phyloP scores from a whole-genome alignment of 35 echinoderm and acorn worm species.

The Patiria miniata region DNA sequence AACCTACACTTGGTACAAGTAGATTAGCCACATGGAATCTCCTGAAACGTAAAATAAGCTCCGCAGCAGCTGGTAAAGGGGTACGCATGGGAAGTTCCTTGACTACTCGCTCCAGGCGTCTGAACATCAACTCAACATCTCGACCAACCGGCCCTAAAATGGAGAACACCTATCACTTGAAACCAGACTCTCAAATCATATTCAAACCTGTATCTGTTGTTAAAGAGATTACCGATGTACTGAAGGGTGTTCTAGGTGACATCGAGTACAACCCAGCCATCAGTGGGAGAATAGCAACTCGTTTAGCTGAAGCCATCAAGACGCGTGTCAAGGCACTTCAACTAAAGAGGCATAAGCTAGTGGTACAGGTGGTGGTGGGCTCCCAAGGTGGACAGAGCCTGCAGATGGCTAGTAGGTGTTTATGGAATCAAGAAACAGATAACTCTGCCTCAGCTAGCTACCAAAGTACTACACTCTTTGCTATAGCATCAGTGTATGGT shows the following conservation, averaged over 20 bases:
- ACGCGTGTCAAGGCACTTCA: constrained; percentile 49
- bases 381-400: constrained; percentile 55
- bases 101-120: background rate
- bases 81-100: background rate
- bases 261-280: constrained; percentile 43
- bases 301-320: constrained; percentile 66
- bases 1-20: background rate
- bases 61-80: background rate
- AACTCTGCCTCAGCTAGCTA: constrained; percentile 53
- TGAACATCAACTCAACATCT: background rate
- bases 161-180: constrained; percentile 70
- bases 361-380: constrained; percentile 65
- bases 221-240: constrained; percentile 34
- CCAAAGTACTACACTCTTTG: constrained; percentile 61
- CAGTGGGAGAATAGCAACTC: constrained; percentile 35
- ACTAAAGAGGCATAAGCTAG: constrained; percentile 57
- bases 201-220: constrained; percentile 44
- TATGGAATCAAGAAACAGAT: constrained; percentile 68
- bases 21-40: background rate
- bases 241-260: constrained; percentile 32
- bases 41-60: constrained; percentile 8
- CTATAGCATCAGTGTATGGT: constrained; percentile 65
- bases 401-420: constrained; percentile 69
- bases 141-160: constrained; percentile 4
- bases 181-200: constrained; percentile 27